A percentile compares a stretch with the other conserved stretches of the same genome.
phyloP scores from a whole-genome alignment of 2,113 vertebrate species.

The Caracal caracal region DNA sequence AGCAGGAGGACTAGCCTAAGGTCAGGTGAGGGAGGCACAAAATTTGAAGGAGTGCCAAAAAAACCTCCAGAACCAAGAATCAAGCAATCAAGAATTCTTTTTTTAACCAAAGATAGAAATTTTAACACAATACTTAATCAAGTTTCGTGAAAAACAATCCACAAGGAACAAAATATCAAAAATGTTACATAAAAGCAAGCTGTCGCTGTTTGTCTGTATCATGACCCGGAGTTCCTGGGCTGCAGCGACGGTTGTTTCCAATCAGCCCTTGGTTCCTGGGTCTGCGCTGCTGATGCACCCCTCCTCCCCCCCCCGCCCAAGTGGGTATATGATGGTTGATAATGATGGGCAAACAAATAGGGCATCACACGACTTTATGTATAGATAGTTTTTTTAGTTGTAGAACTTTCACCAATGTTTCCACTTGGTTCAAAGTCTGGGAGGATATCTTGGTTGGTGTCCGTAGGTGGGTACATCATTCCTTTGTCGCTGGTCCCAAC shows the following conservation, averaged over 20 bases:
- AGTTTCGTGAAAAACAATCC: neutral
- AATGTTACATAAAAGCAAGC: neutral
- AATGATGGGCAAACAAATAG: neutral
- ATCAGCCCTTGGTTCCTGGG: neutral
- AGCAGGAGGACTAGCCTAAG: neutral
- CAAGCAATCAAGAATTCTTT: neutral
- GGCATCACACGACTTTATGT: neutral
- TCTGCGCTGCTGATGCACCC: fast-evolving
- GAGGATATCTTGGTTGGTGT: neutral
- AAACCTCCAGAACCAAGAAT: neutral
- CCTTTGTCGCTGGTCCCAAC: neutral
- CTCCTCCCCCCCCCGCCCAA: fast-evolving
- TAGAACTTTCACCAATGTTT: neutral
- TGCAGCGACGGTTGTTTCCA: neutral
- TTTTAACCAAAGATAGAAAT: neutral
- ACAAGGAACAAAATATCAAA: neutral
- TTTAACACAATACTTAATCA: neutral
- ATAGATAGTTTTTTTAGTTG: neutral
- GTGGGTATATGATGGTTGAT: neutral
- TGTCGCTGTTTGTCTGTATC: neutral
- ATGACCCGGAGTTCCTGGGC: neutral
- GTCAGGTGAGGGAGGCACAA: neutral
- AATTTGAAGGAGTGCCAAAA: neutral
- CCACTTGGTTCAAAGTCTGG: neutral
- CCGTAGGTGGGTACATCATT: neutral